Conservation (phyloP, 2,113 vertebrate species). For the Psammodynastes pulverulentus region DNA sequence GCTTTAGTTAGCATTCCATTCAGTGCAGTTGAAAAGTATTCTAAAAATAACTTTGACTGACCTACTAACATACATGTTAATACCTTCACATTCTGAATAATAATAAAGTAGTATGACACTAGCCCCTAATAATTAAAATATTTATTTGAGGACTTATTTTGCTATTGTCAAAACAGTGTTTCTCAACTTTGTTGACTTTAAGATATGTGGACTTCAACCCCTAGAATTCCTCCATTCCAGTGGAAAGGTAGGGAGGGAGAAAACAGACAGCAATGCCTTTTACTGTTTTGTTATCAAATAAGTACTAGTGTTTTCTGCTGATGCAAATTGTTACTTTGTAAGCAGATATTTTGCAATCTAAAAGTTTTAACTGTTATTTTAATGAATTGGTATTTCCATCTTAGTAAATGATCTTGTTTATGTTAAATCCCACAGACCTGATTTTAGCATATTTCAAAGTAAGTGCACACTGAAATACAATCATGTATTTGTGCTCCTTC, state of each 20-base stretch:
- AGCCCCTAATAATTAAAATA: background rate
- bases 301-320: background rate
- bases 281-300: background rate
- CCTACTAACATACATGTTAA: background rate
- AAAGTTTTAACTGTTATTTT: background rate
- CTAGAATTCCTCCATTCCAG: background rate
- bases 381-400: background rate
- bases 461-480: background rate
- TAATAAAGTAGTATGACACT: background rate
- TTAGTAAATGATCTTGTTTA: background rate
- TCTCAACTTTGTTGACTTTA: background rate
- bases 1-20: background rate
- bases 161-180: background rate
- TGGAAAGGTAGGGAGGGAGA: background rate
- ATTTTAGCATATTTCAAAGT: background rate
- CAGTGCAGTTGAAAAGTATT: background rate
- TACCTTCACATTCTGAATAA: background rate
- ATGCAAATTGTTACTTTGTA: background rate
- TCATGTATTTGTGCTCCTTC: background rate
- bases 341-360: background rate
- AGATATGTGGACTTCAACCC: background rate
- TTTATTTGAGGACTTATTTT: background rate
- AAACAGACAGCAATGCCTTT: background rate
- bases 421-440: background rate
- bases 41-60: conserved; percentile 6